Evolutionary conservation across 2,888 invertebrate genomes (phyloP), one percentile per base, ranked within the genome.

Genomic region (Dolichopus griseipennis): DNA sequence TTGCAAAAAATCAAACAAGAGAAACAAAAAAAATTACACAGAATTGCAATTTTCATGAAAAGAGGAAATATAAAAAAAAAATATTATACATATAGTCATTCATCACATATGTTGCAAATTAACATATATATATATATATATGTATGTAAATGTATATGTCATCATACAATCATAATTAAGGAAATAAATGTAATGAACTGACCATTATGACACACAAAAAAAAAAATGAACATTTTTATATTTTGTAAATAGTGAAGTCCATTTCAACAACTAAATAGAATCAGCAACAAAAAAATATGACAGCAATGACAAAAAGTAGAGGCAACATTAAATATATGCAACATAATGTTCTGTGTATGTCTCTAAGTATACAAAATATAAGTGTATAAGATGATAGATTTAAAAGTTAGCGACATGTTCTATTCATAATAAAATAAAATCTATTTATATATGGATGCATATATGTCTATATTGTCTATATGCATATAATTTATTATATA

Each of bases 101-200:
- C 41, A 15, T 15, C 9, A 41, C 41, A 41, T 41, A 41, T 41
- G 2, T 6, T 41, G 41, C 41, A 15, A 15, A 41, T 41, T 5
- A n/a, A 5, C 27, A 27, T 4, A 27, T 27, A 27, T 27, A 27
- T 27, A 27, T 27, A 27, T 27, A 27, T 27, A 27, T 27, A 27
- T 27, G 27, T 5, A 27, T n/a, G n/a, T 5, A 27, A 27, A 52
- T 52, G 6, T n/a, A 52, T 18, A 52, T 12, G 52, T 18, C 52
- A 52, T 15, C 52, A 52, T 52, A n/a, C n/a, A 52, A 52, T 52
- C 52, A 52, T 52, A 52, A 52, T 52, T 52, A 52, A 52, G 52
- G 52, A 52, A 52, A 52, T 52, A 52, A 52, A 52, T 52, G 9
- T 52, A 52, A 52, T 52, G 52, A 52, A 52, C 52, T 52, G 52